A percentile compares a stretch with the other conserved stretches of the same genome.
Evolutionary conservation across 2,888 invertebrate species (phyloP).

Genomic region (Sesia apiformis): DNA sequence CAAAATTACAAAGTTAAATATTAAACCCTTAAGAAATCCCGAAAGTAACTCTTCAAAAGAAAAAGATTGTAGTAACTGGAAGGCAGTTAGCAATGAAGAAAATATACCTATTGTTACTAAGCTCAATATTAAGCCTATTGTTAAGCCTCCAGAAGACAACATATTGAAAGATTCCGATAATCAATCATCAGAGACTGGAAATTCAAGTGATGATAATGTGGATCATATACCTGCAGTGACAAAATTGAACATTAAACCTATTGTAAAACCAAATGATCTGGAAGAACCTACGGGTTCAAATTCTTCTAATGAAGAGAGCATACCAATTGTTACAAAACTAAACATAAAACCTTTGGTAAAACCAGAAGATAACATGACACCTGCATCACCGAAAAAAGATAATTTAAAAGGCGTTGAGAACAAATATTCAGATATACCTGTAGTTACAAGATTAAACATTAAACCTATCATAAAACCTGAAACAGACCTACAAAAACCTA

Average conservation of each 20-base stretch:
- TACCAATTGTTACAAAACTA: slow-evolving; percentile 57
- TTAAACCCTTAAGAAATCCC: slow-evolving; percentile 69
- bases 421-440: slow-evolving; percentile 35
- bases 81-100: slow-evolving; percentile 48
- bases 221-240: slow-evolving; percentile 64
- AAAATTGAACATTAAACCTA: slow-evolving; percentile 75
- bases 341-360: slow-evolving; percentile 59
- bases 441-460: slow-evolving; percentile 61
- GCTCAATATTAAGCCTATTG: slow-evolving; percentile 72
- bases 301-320: slow-evolving; percentile 33
- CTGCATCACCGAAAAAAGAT: slow-evolving; percentile 54
- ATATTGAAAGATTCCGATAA: slow-evolving; percentile 52
- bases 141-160: slow-evolving; percentile 57
- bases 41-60: slow-evolving; percentile 52
- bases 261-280: slow-evolving; percentile 48
- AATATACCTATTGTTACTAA: slow-evolving; percentile 67
- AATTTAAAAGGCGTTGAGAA: slow-evolving; percentile 26
- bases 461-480: slow-evolving; percentile 67
- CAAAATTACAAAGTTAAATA: slow-evolving; percentile 70
- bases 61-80: slow-evolving; percentile 63
- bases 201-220: slow-evolving; percentile 62
- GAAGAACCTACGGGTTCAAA: slow-evolving; percentile 30
- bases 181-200: slow-evolving; percentile 62
- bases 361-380: slow-evolving; percentile 41
- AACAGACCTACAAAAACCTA: slow-evolving; percentile 21